Evolutionary conservation across 2,888 invertebrate genomes (phyloP), one percentile per base, ranked within the genome.

Genomic region (Eucera pruinosa): DNA sequence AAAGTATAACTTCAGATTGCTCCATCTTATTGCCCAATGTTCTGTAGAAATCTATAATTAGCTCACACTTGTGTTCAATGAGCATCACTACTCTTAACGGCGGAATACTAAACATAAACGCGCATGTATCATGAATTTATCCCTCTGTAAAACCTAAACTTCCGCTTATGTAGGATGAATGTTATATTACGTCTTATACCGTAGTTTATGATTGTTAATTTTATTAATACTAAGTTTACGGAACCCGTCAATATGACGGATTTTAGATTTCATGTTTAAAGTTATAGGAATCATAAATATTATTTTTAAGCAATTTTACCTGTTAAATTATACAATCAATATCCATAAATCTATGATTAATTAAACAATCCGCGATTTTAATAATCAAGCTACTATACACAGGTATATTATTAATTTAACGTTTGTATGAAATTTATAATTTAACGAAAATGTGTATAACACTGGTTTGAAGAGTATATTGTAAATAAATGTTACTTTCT

Each of bases 11-110:
- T 20, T 25, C n/a, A n/a, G 18, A 47, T 15, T 60, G 23, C 13
- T 1, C 11, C 13, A 13, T 20, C 11, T 43, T 36, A 33, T 13
- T 20, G 45, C 23, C n/a, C 15, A 71, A 18, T 18, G 5, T 18
- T 39, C 15, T 58, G 15, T 25, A 33, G 2, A 5, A 18, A 13
- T 60, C 39, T 75, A 65, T 54, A 66, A 74, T 65, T 73, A 75
- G 33, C 23, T 47, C 33, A 18, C 33, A 55, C 15, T 20, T 13
- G 23, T 33, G 65, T 25, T 60, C 20, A 47, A 74, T 60, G 74
- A 75, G 23, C 36, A 66, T 20, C 54, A 23, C 58, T 58, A 45
- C 13, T 15, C 30, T 25, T 20, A 48, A 55, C 27, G 13, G 23
- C 48, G n/a, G 47, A 48, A 60, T 36, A 54, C 25, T 25, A 33